Base-by-base conservation (phyloP, 2,888 invertebrate genomes). In the Autographa gamma region DNA sequence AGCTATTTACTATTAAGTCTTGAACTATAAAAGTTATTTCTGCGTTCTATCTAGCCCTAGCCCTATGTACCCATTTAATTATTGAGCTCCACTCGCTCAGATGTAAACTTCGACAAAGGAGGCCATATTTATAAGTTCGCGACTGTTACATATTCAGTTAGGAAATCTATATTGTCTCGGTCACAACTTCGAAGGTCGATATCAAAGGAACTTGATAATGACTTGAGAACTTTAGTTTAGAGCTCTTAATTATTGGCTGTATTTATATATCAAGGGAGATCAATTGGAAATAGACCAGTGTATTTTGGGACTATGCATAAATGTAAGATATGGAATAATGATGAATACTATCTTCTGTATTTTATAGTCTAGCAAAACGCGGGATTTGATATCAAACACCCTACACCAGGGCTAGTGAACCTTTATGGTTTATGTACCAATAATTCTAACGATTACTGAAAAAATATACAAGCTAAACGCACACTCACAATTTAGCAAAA, bases 31-130 rank as follows among this genome's bases (percentile, higher is more conserved):
- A 43, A 43, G 43, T 43, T 43, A 16, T 43, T 43, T 43, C 1
- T 16, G 16, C 3, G 14, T 16, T 43, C n/a, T n/a, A n/a, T 11
- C 6, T 2, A n/a, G 48, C 0, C n/a, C 48, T n/a, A 48, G 48
- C 48, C 48, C 48, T 48, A 43, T 14, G 0, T 7, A n/a, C 63
- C 14, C 8, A 60, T 70, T 74, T 66, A 70, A 79, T 68, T 54
- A 77, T 74, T 63, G 65, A 74, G 58, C 25, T 8, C 25, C 48
- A 71, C 75, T 74, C 31, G 60, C 74, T 48, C 16, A 13, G 58
- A 63, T 63, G 43, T 66, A 64, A 74, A 77, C 19, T 77, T 77
- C 41, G 58, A 66, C 72, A 75, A 71, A 76, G 62, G 63, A 41
- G 14, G 63, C 61, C 58, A 63, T 66, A 69, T 77, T 73, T 73